phyloP scores from a whole-genome alignment of 2,797 vertebrate genomes.

The Trachops cirrhosus region DNA sequence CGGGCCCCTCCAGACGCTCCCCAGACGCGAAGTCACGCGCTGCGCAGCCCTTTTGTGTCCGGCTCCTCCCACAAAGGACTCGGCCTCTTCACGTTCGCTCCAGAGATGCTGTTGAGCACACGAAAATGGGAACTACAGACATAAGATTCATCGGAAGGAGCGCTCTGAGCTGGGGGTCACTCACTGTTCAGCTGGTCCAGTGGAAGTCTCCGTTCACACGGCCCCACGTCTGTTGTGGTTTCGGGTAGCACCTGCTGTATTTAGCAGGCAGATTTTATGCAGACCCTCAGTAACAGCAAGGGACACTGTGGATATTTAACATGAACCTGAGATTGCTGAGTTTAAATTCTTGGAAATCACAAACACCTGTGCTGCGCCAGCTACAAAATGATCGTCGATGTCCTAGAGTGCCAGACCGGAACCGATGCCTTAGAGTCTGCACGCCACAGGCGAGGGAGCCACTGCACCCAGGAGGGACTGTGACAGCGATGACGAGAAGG shows the following conservation, averaged over 20 bases:
- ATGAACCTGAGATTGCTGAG: neutral
- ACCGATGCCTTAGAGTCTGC: accelerated
- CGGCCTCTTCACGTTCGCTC: neutral
- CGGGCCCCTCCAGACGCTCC: too few relatives aligned
- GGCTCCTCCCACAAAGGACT: neutral
- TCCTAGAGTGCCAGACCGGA: accelerated
- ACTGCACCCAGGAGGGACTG: accelerated
- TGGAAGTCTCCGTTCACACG: accelerated
- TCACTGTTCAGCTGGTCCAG: neutral
- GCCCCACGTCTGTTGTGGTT: neutral
- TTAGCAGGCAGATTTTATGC: neutral
- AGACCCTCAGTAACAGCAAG: neutral
- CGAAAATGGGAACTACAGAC: neutral
- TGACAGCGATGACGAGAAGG: accelerated
- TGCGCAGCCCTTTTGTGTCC: too few relatives aligned
- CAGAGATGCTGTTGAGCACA: neutral
- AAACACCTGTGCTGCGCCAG: neutral
- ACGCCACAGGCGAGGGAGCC: too few relatives aligned
- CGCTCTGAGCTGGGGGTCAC: neutral
- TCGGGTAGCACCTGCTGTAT: neutral
- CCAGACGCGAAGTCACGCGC: too few relatives aligned
- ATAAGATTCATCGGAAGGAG: neutral
- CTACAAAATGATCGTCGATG: neutral
- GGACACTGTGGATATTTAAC: neutral
- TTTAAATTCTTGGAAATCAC: neutral